Percentiles rank a stretch among this genome's conserved stretches.
phyloP scores from a whole-genome alignment of 2,797 vertebrate species.

The Aselliscus stoliczkanus region DNA sequence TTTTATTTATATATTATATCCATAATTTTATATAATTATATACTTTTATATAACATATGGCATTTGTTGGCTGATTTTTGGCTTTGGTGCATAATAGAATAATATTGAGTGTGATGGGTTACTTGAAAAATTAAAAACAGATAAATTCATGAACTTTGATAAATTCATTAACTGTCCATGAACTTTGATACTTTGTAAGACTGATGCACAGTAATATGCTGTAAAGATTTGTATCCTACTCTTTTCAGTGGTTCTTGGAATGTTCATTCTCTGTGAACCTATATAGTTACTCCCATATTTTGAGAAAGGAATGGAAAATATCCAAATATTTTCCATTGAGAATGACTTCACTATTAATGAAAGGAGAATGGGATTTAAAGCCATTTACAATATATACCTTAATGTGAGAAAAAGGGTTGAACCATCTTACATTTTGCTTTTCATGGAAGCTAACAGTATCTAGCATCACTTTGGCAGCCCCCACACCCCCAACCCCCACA shows the following conservation, averaged over 20 bases:
- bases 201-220: background rate
- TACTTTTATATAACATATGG: background rate
- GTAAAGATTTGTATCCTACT: background rate
- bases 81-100: background rate
- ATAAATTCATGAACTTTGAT: background rate
- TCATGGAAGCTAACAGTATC: background rate
- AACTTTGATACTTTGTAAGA: background rate
- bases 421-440: background rate
- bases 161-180: background rate
- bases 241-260: background rate
- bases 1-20: background rate
- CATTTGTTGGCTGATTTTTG: background rate
- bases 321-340: background rate
- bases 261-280: background rate
- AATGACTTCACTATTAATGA: background rate
- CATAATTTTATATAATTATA: background rate
- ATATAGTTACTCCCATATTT: background rate
- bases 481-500: rapidly evolving
- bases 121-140: background rate
- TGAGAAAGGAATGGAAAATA: background rate
- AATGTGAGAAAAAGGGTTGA: background rate
- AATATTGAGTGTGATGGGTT: background rate
- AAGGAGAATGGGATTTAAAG: background rate
- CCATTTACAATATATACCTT: background rate
- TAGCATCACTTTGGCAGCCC: too few species aligned